Evolutionary conservation across 2,888 invertebrate species (phyloP).

Genomic region (Pristionchus entomophagus): DNA sequence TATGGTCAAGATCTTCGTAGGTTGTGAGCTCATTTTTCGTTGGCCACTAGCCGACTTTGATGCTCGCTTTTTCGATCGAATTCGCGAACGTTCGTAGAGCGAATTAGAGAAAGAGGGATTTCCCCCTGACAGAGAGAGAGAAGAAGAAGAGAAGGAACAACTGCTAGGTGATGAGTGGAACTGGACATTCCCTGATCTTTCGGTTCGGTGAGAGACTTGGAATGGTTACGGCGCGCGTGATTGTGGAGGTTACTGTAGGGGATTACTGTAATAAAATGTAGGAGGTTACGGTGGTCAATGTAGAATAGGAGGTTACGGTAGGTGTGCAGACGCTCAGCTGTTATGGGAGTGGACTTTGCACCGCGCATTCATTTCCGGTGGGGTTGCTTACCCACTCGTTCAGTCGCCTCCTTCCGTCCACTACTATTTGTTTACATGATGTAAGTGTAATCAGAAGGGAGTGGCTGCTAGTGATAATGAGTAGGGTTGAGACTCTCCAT

Average conservation of each 20-base stretch:
- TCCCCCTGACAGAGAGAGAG: neutral
- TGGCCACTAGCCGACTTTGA: neutral
- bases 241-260: neutral
- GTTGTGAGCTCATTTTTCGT: neutral
- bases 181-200: neutral
- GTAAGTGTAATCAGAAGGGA: neutral
- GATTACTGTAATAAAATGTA: neutral
- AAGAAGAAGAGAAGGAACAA: neutral
- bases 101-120: neutral
- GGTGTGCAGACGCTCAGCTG: neutral
- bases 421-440: neutral
- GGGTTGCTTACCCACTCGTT: neutral
- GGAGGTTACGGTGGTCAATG: neutral
- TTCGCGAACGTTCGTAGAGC: slow-evolving; percentile 10
- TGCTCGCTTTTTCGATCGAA: neutral
- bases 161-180: neutral
- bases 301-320: neutral
- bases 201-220: too few species aligned
- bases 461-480: neutral
- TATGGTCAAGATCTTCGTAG: neutral
- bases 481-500: neutral
- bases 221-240: too few species aligned
- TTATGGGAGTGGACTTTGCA: neutral
- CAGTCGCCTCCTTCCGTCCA: neutral
- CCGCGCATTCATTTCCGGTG: neutral